A percentile compares a stretch with the other conserved stretches of the same genome.
These are phyloP conservation scores for Cercocebus atys DNA, from an alignment of 2,113 vertebrate genomes.

Conservation along the genomic window DNA sequence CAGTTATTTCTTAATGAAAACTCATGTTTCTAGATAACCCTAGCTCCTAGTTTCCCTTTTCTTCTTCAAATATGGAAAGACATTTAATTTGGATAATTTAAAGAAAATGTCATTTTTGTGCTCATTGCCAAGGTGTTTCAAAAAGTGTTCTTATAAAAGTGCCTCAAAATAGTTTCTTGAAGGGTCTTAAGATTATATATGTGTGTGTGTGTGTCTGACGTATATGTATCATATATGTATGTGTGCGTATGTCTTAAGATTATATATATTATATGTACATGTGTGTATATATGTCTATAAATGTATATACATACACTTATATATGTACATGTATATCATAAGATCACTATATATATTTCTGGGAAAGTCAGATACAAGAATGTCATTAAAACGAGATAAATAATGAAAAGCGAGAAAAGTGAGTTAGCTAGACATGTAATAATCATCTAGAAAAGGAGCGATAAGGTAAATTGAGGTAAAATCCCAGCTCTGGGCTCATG, in stretches of 20 bases:
- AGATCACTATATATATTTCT: not conserved
- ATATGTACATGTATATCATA: not conserved
- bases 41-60: not conserved
- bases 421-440: not conserved
- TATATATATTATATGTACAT: not conserved
- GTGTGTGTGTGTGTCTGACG: not conserved
- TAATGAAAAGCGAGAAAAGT: not conserved
- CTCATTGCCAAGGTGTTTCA: not conserved
- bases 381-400: not conserved
- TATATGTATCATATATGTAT: not conserved
- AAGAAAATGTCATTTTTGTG: not conserved
- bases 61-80: conserved; percentile 1
- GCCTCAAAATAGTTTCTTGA: not conserved
- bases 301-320: not conserved
- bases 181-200: not conserved
- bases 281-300: not conserved
- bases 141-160: not conserved
- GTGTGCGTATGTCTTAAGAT: not conserved
- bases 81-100: not conserved
- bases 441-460: not conserved
- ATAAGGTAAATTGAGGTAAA: not conserved
- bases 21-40: not conserved
- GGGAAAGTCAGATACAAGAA: not conserved
- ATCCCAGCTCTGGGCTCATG: not conserved
- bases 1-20: not conserved